Evolutionary conservation across 2,113 vertebrate genomes (phyloP), one percentile per base, ranked within the genome.

Genomic region (Pungitius pungitius): DNA sequence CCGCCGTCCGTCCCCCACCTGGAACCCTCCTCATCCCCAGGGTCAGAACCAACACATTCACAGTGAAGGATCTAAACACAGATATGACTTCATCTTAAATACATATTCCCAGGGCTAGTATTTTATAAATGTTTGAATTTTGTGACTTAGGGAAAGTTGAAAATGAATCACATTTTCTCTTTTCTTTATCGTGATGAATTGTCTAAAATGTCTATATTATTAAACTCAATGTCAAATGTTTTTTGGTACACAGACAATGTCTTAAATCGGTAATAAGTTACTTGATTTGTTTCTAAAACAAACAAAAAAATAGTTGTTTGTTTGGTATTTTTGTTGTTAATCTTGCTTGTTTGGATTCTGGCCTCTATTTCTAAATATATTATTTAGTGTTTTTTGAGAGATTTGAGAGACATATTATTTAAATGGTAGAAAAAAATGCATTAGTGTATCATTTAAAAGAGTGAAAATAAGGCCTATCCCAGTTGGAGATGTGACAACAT

Each of bases 401-500:
- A 24, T 22, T 10, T 12, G 12, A 22, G 4, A 51, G n/a, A 10
- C 12, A 51, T 2, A 63, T 81, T 40, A 60, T 72, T 52, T 18
- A 45, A 68, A 63, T 27, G 17, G n/a, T 14, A 15, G 2, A 49
- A 57, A n/a, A 59, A 58, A 71, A 51, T 35, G 13, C 33, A 35
- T 60, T 39, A 24, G 24, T 49, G 24, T 55, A 20, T 52, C 24
- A 77, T 81, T 73, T 55, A 80, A 75, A 49, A 47, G 69, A 75
- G 7, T 83, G 63, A 69, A 73, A 74, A 80, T n/a, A 24, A 15
- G 49, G 0, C 57, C 87, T 82, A 58, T 63, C 64, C 63, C 79
- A 72, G 77, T 60, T 78, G 70, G 59, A 76, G 67, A 88, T 26
- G 65, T 85, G 81, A 76, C 81, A 85, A 83, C 60, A 77, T 67